Evolutionary conservation across 92 coral and sea anemone species (phyloP).

Genomic region (Porites evermanni): DNA sequence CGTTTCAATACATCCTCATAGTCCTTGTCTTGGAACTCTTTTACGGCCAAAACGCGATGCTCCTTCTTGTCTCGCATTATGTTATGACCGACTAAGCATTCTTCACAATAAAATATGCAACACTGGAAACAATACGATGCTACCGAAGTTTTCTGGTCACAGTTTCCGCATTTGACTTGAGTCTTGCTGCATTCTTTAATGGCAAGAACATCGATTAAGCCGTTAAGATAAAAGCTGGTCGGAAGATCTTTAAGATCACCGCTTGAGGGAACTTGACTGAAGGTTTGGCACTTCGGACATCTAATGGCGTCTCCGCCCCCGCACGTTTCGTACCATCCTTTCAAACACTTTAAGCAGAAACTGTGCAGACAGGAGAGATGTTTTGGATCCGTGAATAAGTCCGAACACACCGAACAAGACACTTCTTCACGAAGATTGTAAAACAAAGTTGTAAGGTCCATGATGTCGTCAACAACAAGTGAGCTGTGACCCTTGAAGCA

Average conservation of each 20-base stretch:
- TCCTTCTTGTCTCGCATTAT: background rate
- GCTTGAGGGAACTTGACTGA: background rate
- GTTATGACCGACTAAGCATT: background rate
- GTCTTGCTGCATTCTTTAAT: background rate
- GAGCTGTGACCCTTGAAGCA: background rate
- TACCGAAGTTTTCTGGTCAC: background rate
- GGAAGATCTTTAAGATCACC: background rate
- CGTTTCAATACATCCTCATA: background rate
- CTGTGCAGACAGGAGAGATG: background rate
- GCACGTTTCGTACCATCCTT: background rate
- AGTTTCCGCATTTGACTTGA: background rate
- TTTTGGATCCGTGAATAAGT: background rate
- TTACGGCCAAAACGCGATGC: background rate
- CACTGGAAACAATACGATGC: background rate
- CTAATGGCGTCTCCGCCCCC: background rate
- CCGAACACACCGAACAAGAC: background rate
- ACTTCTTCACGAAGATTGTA: background rate
- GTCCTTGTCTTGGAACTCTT: background rate
- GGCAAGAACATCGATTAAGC: background rate
- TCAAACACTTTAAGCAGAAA: background rate
- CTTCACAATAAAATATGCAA: background rate
- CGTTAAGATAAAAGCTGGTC: background rate
- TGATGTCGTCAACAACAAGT: background rate
- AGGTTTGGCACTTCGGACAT: background rate
- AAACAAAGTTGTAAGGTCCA: background rate